Conservation (phyloP, 2,888 invertebrate genomes). For the Sphecodes monilicornis region DNA sequence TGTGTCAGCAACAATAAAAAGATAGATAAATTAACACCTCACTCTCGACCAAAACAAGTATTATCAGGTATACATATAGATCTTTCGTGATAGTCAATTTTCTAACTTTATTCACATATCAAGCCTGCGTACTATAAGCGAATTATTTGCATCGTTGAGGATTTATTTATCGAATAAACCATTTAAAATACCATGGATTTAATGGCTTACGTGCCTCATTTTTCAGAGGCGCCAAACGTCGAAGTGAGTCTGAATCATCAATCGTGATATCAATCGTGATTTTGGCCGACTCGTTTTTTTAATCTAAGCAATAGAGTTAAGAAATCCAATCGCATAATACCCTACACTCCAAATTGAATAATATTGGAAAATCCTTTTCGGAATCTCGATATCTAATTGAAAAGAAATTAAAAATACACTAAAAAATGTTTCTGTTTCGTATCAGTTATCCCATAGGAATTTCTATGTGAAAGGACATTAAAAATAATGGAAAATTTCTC, state of each 20-base stretch:
- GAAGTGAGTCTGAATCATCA: conserved; percentile 56
- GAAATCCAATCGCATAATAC: background rate
- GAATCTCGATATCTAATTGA: background rate
- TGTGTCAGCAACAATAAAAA: background rate
- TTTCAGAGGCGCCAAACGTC: conserved; percentile 12
- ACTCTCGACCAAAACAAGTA: background rate
- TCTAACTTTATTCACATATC: background rate
- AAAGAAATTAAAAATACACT: background rate
- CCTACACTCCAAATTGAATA: background rate
- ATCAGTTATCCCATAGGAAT: background rate
- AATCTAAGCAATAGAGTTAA: background rate
- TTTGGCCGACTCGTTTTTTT: too few species aligned
- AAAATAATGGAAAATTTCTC: background rate
- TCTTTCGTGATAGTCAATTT: background rate
- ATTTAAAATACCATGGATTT: conserved; percentile 65
- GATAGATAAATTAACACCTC: background rate
- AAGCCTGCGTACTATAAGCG: background rate
- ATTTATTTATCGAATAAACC: background rate
- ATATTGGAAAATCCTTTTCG: background rate
- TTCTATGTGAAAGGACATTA: background rate
- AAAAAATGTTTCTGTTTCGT: background rate
- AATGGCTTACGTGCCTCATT: conserved; percentile 72
- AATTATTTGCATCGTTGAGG: background rate
- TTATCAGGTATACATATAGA: background rate
- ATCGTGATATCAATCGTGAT: too few species aligned